phyloP scores from a whole-genome alignment of 2,888 invertebrate genomes.

The Abrostola triplasia region DNA sequence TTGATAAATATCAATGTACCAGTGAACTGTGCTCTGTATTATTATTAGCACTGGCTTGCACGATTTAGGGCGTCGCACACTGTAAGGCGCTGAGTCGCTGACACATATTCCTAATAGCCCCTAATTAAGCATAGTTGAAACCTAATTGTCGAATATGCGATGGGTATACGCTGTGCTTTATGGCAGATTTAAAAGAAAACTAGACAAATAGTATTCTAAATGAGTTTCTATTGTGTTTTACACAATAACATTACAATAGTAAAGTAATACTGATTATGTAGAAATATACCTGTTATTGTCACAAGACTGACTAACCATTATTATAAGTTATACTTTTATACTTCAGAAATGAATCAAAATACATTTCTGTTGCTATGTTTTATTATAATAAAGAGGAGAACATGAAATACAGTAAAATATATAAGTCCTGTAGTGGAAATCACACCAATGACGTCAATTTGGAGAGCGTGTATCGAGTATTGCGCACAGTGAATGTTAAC shows the following conservation, averaged over 20 bases:
- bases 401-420: slow-evolving; percentile 51
- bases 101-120: slow-evolving; percentile 83
- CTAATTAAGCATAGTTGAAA: slow-evolving; percentile 76
- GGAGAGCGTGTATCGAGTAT: slow-evolving; percentile 50
- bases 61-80: slow-evolving; percentile 73
- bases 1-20: slow-evolving; percentile 68
- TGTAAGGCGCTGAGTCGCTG: slow-evolving; percentile 77
- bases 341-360: slow-evolving; percentile 3
- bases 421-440: slow-evolving; percentile 75
- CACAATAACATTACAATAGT: slow-evolving; percentile 67
- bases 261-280: slow-evolving; percentile 33
- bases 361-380: slow-evolving; percentile 6
- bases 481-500: slow-evolving; percentile 39
- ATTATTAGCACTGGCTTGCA: slow-evolving; percentile 61
- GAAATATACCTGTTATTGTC: slow-evolving; percentile 34
- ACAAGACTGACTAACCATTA: slow-evolving; percentile 11
- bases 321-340: slow-evolving; percentile 4
- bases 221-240: slow-evolving; percentile 61
- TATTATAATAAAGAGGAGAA: slow-evolving; percentile 10
- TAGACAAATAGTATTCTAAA: slow-evolving; percentile 55
- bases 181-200: slow-evolving; percentile 55
- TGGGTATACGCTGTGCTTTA: slow-evolving; percentile 53
- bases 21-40: slow-evolving; percentile 58
- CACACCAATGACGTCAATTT: slow-evolving; percentile 83
- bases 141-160: slow-evolving; percentile 66